Evolutionary conservation across 2,797 vertebrate genomes (phyloP).

Genomic region (Sphenodon punctatus): DNA sequence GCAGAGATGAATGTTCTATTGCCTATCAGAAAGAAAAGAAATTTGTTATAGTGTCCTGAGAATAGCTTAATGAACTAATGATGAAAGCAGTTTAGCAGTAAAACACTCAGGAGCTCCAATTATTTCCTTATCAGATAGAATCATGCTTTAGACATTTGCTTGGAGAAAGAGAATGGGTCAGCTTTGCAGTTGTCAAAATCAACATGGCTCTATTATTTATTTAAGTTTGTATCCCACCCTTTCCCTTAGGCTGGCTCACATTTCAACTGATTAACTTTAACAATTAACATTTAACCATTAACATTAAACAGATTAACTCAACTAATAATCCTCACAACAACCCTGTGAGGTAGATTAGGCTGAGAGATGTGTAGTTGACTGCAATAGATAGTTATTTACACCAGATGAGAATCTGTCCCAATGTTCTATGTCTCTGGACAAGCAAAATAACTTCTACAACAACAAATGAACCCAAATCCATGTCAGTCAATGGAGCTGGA

Average conservation of each 20-base stretch:
- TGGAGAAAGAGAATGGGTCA: background rate
- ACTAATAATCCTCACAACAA: no score
- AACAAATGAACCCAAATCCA: fast-evolving
- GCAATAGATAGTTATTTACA: background rate
- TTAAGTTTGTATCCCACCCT: no score
- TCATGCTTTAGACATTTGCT: background rate
- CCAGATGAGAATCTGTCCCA: background rate
- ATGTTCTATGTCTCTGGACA: background rate
- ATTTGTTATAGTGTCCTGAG: background rate
- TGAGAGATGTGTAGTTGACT: background rate
- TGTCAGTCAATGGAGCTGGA: no score
- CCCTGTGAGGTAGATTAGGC: no score
- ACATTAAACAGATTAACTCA: no score
- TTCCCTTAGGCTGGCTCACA: no score
- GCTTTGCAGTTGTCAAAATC: background rate
- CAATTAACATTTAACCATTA: no score
- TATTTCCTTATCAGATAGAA: background rate
- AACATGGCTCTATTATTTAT: background rate
- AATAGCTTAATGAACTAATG: background rate
- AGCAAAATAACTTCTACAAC: background rate
- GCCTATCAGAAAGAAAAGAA: background rate
- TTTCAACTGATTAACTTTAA: no score
- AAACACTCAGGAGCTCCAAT: background rate
- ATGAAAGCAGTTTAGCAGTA: background rate
- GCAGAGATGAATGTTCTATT: background rate